phyloP scores from a whole-genome alignment of 2,797 vertebrate genomes.

The Peromyscus nudipes region DNA sequence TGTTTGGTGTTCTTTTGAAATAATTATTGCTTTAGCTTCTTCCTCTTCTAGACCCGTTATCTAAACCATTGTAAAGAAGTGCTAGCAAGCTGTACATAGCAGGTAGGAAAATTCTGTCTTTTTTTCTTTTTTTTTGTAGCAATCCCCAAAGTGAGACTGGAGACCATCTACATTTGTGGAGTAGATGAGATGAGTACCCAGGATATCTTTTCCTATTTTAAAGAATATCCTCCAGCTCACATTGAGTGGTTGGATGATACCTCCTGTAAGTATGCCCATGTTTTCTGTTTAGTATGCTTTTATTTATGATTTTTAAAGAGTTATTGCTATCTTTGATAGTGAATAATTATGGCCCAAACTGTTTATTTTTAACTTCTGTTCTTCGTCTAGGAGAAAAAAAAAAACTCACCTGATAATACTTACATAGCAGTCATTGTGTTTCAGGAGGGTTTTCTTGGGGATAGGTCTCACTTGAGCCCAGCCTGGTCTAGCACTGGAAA shows the following conservation, averaged over 20 bases:
- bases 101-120: conserved; percentile 46
- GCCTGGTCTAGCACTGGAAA: not conserved
- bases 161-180: conserved; percentile 94
- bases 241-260: conserved; percentile 99
- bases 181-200: conserved; percentile 99
- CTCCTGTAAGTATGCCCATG: conserved; percentile 92
- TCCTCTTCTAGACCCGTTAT: conserved; percentile 28
- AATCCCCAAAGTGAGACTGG: conserved; percentile 94
- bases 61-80: not conserved
- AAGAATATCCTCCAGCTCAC: conserved; percentile 97
- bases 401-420: not conserved
- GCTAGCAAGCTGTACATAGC: not conserved
- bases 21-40: not conserved
- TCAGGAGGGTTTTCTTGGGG: not conserved
- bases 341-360: conserved; percentile 20
- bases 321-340: not conserved
- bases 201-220: conserved; percentile 97
- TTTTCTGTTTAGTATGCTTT: conserved; percentile 50
- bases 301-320: conserved; percentile 20
- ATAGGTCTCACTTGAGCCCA: not conserved
- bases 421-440: not conserved
- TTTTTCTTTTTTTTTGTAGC: conserved; percentile 87
- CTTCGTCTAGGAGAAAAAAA: not conserved
- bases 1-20: conserved; percentile 49
- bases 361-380: not conserved